Percentiles rank a stretch among this genome's conserved stretches.
These are phyloP conservation scores for Salvator merianae DNA, from an alignment of 2,113 vertebrate species.

Conservation along the genomic window DNA sequence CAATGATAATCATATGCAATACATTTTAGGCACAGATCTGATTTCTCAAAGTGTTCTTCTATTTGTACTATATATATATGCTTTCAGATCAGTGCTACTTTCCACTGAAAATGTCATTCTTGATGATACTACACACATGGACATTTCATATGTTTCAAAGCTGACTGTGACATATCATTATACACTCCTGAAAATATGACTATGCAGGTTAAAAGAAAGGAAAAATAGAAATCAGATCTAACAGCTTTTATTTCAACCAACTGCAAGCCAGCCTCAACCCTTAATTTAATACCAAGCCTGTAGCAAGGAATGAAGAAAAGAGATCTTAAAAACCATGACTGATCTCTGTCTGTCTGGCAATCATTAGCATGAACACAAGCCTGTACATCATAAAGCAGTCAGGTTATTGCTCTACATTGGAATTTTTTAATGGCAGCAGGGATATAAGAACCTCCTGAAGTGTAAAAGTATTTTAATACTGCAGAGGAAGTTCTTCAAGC, in stretches of 20 bases:
- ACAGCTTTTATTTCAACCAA: neutral
- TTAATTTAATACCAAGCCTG: too few relatives aligned
- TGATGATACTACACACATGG: neutral
- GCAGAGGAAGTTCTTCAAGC: too few relatives aligned
- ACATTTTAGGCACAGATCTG: neutral
- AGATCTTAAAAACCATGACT: too few relatives aligned
- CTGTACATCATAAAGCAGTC: too few relatives aligned
- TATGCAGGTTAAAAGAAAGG: constrained; percentile 12
- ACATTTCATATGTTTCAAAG: neutral
- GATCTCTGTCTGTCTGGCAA: too few relatives aligned
- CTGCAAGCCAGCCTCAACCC: neutral
- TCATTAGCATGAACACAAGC: too few relatives aligned
- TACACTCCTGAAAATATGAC: neutral
- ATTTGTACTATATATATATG: neutral
- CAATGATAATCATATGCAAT: neutral
- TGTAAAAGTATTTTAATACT: too few relatives aligned
- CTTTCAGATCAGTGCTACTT: neutral
- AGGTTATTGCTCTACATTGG: too few relatives aligned
- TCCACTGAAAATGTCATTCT: neutral
- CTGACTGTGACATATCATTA: neutral
- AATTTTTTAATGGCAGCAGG: too few relatives aligned
- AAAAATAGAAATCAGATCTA: neutral
- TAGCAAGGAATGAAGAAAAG: too few relatives aligned
- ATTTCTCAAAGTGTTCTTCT: neutral
- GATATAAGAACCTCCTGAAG: too few relatives aligned